Percentiles rank a stretch among this genome's conserved stretches.
Conservation (phyloP, 2,888 invertebrate species). For the Philereme transversata region DNA sequence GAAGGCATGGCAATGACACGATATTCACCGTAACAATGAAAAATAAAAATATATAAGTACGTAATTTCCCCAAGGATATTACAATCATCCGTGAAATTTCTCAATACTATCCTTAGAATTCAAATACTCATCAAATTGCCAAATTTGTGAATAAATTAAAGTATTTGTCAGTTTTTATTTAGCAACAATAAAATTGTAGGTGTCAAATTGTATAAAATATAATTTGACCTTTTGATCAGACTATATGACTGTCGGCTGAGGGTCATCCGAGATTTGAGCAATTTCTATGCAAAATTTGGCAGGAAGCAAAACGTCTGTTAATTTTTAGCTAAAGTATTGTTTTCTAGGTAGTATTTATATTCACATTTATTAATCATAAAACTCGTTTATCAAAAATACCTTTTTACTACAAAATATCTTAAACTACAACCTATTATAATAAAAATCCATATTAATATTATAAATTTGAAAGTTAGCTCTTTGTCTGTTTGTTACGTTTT, state of each 20-base stretch:
- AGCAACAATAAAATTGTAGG: constrained; percentile 33
- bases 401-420: too few relatives aligned
- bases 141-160: constrained; percentile 20
- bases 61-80: constrained; percentile 13
- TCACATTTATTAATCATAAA: too few relatives aligned
- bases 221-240: constrained; percentile 29
- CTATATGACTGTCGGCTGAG: constrained; percentile 14
- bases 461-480: too few relatives aligned
- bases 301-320: neutral
- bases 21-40: too few relatives aligned
- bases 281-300: constrained; percentile 15
- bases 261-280: constrained; percentile 19
- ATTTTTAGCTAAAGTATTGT: too few relatives aligned
- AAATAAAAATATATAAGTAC: neutral
- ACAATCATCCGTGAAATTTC: constrained; percentile 15
- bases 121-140: constrained; percentile 18
- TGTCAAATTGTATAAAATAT: constrained; percentile 28
- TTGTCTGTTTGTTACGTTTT: too few relatives aligned
- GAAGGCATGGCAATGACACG: too few relatives aligned
- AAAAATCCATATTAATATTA: too few relatives aligned
- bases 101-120: constrained; percentile 14
- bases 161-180: constrained; percentile 26
- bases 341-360: too few relatives aligned
- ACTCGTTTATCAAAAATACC: too few relatives aligned
- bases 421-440: too few relatives aligned